These are phyloP conservation scores for Drosophila dunni DNA, from an alignment of 1,140 invertebrate genomes.

Conservation along the genomic window DNA sequence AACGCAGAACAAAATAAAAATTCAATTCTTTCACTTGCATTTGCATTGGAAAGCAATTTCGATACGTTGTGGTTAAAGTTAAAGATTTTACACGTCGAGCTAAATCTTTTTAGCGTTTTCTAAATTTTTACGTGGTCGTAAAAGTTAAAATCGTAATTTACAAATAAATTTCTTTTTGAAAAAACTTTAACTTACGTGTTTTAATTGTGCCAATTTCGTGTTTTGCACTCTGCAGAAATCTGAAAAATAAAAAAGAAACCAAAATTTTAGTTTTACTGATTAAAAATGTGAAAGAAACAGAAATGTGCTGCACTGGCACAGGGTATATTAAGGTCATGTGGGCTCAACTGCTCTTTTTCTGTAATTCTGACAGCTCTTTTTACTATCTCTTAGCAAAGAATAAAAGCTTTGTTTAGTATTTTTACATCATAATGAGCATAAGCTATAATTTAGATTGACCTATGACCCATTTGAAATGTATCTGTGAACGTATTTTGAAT, in stretches of 20 bases:
- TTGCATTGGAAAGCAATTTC: constrained; percentile 7
- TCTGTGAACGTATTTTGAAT: constrained; percentile 2
- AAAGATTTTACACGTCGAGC: background rate
- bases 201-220: background rate
- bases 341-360: no score
- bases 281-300: background rate
- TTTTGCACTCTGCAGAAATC: background rate
- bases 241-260: background rate
- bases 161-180: background rate
- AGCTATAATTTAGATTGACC: constrained; percentile 31
- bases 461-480: background rate
- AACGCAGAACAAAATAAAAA: constrained; percentile 3
- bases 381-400: no score
- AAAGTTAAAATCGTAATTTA: background rate
- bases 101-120: background rate
- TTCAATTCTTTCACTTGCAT: background rate
- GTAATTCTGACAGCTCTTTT: no score
- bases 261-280: background rate
- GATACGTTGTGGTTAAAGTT: background rate
- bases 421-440: no score
- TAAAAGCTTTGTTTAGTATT: no score
- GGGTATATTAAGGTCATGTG: no score
- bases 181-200: background rate
- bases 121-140: background rate
- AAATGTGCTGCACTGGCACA: no score